Evolutionary conservation across 1,140 invertebrate genomes (phyloP).

Genomic region (Lordiphosa stackelbergi): DNA sequence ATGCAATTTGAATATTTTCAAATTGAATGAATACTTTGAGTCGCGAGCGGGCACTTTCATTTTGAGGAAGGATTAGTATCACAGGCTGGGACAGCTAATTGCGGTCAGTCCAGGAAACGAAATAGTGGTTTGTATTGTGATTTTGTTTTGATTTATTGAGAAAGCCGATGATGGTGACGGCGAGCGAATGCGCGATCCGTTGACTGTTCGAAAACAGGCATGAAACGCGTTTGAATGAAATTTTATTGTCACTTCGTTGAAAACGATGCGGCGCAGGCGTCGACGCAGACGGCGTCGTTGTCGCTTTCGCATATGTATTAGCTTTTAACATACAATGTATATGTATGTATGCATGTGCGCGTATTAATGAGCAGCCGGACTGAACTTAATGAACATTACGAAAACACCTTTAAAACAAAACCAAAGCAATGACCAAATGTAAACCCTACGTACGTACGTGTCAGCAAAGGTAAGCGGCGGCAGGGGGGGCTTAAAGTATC

Average conservation of each 20-base stretch:
- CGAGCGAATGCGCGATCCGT: slow-evolving; percentile 31
- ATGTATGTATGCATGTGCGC: slow-evolving; percentile 2
- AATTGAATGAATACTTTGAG: slow-evolving; percentile 73
- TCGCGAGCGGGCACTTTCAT: slow-evolving; percentile 71
- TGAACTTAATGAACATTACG: slow-evolving; percentile 53
- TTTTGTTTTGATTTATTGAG: slow-evolving; percentile 13
- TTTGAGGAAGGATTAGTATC: slow-evolving; percentile 24
- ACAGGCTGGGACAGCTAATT: background rate
- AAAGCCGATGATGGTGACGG: slow-evolving; percentile 7
- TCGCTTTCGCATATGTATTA: slow-evolving; percentile 59
- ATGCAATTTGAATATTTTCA: slow-evolving; percentile 76
- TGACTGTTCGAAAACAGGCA: slow-evolving; percentile 65
- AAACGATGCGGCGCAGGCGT: slow-evolving; percentile 40
- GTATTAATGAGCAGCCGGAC: slow-evolving; percentile 57
- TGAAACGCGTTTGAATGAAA: slow-evolving; percentile 73
- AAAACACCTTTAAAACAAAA: slow-evolving; percentile 61
- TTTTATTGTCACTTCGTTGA: slow-evolving; percentile 62
- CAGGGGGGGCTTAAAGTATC: no score
- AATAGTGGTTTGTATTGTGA: slow-evolving; percentile 2
- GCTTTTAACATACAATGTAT: slow-evolving; percentile 32
- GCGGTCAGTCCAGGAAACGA: background rate
- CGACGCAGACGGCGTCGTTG: slow-evolving; percentile 11
- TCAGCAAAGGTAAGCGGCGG: no score
- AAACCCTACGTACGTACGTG: slow-evolving; percentile 29
- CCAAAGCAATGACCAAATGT: slow-evolving; percentile 40